Conservation (phyloP, 2,113 vertebrate species). For the Pseudopipra pipra region DNA sequence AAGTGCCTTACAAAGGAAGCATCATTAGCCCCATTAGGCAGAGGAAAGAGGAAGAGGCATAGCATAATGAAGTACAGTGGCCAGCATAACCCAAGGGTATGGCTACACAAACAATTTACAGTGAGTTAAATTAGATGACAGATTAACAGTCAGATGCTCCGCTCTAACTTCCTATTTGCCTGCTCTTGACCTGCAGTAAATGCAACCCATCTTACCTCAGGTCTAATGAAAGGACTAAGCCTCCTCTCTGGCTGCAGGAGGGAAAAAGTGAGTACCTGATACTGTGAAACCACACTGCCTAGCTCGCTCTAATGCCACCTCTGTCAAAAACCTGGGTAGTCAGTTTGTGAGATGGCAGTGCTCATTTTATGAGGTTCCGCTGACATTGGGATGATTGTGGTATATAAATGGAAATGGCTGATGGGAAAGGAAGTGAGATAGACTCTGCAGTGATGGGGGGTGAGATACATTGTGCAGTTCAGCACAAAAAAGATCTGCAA, state of each 20-base stretch:
- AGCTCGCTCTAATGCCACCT: not conserved
- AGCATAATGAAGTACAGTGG: not conserved
- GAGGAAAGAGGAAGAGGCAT: not conserved
- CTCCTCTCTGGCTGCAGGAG: not conserved
- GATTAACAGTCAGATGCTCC: not conserved
- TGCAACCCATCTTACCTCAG: not conserved
- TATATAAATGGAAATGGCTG: slow-evolving; percentile 36
- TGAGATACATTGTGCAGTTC: not conserved
- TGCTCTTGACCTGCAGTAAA: not conserved
- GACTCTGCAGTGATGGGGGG: not conserved
- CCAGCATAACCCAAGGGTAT: not conserved
- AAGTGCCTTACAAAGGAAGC: not conserved
- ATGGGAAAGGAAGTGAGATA: not conserved
- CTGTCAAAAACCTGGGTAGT: not conserved
- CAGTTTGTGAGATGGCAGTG: not conserved
- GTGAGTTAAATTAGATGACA: not conserved
- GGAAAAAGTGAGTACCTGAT: not conserved
- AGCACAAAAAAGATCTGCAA: slow-evolving; percentile 25
- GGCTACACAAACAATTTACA: not conserved
- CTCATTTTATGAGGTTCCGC: not conserved
- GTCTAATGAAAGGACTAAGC: not conserved
- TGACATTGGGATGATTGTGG: not conserved
- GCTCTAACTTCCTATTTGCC: not conserved
- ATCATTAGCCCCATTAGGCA: not conserved
- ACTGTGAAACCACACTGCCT: rapidly evolving